Conservation (phyloP, 2,797 vertebrate species). For the Falco columbarius region DNA sequence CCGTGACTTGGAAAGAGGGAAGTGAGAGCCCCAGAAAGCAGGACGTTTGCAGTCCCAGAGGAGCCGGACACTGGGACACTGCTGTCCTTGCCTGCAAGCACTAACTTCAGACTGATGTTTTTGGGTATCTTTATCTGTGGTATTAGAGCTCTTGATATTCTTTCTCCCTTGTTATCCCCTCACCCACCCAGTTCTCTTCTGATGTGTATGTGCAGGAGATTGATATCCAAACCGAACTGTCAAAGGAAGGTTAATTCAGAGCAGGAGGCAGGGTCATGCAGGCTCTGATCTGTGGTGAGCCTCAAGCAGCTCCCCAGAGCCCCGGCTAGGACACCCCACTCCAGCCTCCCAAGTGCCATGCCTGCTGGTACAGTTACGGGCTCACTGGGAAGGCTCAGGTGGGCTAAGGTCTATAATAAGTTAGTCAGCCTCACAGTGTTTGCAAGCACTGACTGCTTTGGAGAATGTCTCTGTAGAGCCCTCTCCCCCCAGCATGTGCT, state of each 20-base stretch:
- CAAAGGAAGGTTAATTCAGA: background rate
- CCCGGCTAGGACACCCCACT: fast-evolving
- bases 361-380: background rate
- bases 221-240: fast-evolving
- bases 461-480: background rate
- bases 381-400: background rate
- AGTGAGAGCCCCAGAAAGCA: background rate
- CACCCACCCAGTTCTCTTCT: background rate
- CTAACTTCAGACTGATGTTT: background rate
- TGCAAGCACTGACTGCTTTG: background rate
- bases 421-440: fast-evolving
- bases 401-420: background rate
- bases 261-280: background rate
- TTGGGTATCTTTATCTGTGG: background rate
- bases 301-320: background rate
- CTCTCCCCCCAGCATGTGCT: background rate
- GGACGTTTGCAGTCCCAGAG: background rate
- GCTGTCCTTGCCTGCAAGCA: background rate
- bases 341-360: background rate
- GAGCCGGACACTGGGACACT: background rate
- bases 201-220: background rate
- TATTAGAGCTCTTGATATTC: background rate
- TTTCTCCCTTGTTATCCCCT: background rate
- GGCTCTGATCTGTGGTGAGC: background rate
- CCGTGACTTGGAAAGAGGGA: background rate